A percentile compares a stretch with the other conserved stretches of the same genome.
Conservation (phyloP, 2,113 vertebrate species). For the Eulacestoma nigropectus region DNA sequence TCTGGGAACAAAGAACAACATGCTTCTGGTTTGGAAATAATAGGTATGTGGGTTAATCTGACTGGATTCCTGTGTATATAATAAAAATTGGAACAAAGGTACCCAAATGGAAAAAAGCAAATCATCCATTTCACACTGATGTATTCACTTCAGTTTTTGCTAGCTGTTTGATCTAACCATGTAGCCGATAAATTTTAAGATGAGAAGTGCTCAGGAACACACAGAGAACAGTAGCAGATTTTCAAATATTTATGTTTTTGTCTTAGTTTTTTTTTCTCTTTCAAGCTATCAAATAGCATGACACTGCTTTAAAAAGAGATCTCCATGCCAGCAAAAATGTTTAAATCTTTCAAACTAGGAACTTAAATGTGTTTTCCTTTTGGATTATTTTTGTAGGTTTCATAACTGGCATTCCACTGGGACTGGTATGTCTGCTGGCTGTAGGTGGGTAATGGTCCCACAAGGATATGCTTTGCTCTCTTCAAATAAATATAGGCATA, state of each 20-base stretch:
- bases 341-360: not conserved
- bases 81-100: not conserved
- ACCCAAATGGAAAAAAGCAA: not conserved
- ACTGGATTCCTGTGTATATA: not conserved
- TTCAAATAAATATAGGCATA: conserved; percentile 22
- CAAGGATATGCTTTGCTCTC: not conserved
- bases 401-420: not conserved
- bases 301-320: not conserved
- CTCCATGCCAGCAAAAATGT: not conserved
- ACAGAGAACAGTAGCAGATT: not conserved
- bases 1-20: not conserved
- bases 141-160: not conserved
- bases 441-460: not conserved
- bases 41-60: not conserved
- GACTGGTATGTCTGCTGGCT: not conserved
- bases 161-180: not conserved
- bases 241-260: conserved; percentile 37
- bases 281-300: not conserved
- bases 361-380: not conserved
- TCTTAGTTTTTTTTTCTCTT: not conserved
- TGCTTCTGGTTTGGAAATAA: not conserved
- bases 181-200: conserved; percentile 28
- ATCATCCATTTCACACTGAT: not conserved
- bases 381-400: conserved; percentile 12
- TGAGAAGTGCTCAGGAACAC: not conserved